phyloP scores from a whole-genome alignment of 2,113 vertebrate species.

The Pituophis catenifer region DNA sequence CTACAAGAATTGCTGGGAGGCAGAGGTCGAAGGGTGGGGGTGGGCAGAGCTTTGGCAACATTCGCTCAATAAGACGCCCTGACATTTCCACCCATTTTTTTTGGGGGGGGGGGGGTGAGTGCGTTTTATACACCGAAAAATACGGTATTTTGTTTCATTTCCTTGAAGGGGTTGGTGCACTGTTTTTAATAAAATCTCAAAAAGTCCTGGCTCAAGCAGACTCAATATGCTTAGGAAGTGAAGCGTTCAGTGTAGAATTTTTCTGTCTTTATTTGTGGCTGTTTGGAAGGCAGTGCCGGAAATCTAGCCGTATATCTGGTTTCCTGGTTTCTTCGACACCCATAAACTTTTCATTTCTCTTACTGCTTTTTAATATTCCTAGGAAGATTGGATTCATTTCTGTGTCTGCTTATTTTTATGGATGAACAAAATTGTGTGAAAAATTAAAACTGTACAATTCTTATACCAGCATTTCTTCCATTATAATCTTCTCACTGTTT shows the following conservation, averaged over 20 bases:
- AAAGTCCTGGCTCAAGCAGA: neutral
- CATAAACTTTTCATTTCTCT: conserved; percentile 1
- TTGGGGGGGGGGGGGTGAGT: no score
- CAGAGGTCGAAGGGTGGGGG: no score
- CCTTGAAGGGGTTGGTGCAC: neutral
- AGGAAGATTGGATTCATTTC: conserved; percentile 8
- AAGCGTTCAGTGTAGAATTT: neutral
- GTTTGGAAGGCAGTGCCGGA: neutral
- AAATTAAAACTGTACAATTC: neutral
- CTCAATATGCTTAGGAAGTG: neutral
- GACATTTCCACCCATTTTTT: no score
- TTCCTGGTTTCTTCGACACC: neutral
- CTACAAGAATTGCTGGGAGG: no score
- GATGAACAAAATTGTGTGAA: neutral
- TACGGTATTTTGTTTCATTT: neutral
- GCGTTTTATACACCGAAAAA: no score
- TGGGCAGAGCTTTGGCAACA: no score
- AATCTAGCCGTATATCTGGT: neutral
- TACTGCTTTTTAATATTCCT: neutral
- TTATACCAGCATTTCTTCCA: neutral
- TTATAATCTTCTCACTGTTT: neutral
- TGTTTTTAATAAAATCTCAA: neutral
- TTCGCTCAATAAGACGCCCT: no score
- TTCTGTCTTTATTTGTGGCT: neutral
- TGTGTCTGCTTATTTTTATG: neutral